Evolutionary conservation across 2,888 invertebrate genomes (phyloP), one percentile per base, ranked within the genome.

Genomic region (Trichacis sp.): DNA sequence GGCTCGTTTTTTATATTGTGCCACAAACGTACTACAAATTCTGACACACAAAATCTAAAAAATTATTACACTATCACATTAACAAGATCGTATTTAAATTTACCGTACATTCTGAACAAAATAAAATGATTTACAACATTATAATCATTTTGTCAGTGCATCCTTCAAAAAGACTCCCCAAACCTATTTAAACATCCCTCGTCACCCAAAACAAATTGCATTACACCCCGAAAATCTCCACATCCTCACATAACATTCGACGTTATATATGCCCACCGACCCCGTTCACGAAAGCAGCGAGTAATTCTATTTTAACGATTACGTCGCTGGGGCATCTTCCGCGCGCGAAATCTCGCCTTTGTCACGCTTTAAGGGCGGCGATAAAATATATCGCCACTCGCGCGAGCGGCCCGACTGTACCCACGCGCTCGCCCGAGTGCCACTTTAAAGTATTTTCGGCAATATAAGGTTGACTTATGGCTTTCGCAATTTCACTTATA

Each of bases 381-480:
- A 77, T 77, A 78, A 79, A 79, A 76, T 74, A 76, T 68, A 69
- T 70, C 73, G 67, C 49, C 52, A 53, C 61, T 64, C 50, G n/a
- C n/a, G n/a, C n/a, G n/a, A n/a, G n/a, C n/a, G n/a, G n/a, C n/a
- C n/a, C n/a, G n/a, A n/a, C n/a, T n/a, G n/a, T n/a, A n/a, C n/a
- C n/a, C n/a, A n/a, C n/a, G n/a, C 52, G 54, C 58, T 24, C 60
- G 65, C 68, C 71, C 71, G 81, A 78, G 79, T 78, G 80, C 76
- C 77, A 79, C 80, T 83, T 82, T 83, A 82, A 82, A 82, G 78
- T 82, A 83, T 83, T 83, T 82, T 81, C 73, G 81, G 80, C 77
- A 79, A 81, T 83, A 83, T 75, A 79, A 78, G 77, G 77, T 74
- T 83, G 83, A 83, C 82, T 81, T 83, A 83, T 81, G 81, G 76